phyloP scores from a whole-genome alignment of 92 coral and sea anemone species.

The Epizoanthus scotinus region DNA sequence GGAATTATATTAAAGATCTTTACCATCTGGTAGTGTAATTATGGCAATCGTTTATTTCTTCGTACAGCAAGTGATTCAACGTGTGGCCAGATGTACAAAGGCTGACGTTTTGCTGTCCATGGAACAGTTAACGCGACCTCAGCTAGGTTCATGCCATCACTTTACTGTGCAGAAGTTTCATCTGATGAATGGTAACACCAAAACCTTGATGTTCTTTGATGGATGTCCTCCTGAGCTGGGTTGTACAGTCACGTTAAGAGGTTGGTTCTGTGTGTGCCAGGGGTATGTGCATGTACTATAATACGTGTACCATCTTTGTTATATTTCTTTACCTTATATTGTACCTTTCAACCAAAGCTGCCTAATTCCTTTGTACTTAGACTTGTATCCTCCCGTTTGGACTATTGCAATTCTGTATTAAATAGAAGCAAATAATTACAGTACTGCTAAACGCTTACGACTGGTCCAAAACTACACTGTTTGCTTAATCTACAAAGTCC shows the following conservation, averaged over 20 bases:
- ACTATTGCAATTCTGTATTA: too few relatives aligned
- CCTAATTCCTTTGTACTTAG: too few relatives aligned
- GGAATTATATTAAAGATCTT: too few relatives aligned
- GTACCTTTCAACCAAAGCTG: too few relatives aligned
- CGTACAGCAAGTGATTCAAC: conserved; percentile 76
- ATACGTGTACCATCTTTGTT: too few relatives aligned
- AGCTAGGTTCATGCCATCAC: conserved; percentile 79
- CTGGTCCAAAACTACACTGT: too few relatives aligned
- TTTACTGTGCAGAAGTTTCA: conserved; percentile 84
- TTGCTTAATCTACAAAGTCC: too few relatives aligned
- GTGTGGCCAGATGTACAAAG: conserved; percentile 90
- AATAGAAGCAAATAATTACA: too few relatives aligned
- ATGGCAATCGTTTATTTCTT: not conserved
- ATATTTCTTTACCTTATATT: too few relatives aligned
- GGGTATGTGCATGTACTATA: not conserved
- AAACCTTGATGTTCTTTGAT: conserved; percentile 89
- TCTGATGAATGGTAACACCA: conserved; percentile 85
- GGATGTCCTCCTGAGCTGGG: conserved; percentile 93
- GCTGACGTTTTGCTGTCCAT: conserved; percentile 86
- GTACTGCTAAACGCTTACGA: too few relatives aligned
- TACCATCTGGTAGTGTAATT: too few relatives aligned
- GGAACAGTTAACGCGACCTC: conserved; percentile 95
- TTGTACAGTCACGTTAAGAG: conserved; percentile 85
- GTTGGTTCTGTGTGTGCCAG: conserved; percentile 19
- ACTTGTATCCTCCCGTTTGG: too few relatives aligned